phyloP scores from a whole-genome alignment of 2,888 invertebrate genomes.

The Megaustenia siamemsis region DNA sequence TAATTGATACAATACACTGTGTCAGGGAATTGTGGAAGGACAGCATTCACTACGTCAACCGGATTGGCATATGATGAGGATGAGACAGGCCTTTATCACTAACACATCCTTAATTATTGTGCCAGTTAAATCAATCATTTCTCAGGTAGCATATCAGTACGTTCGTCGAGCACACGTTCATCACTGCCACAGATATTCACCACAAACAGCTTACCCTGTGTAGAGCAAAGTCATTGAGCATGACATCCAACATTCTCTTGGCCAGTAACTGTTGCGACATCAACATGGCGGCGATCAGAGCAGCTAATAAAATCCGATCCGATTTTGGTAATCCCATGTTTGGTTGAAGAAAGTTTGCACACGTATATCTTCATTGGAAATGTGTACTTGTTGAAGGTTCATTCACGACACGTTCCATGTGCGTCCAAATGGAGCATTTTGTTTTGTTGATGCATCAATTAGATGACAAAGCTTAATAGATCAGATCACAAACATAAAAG shows the following conservation, averaged over 20 bases:
- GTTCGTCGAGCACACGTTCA: too few relatives aligned
- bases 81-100: too few relatives aligned
- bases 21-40: too few relatives aligned
- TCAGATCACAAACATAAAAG: neutral
- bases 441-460: too few relatives aligned
- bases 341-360: neutral
- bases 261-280: constrained; percentile 20
- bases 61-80: too few relatives aligned
- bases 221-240: constrained; percentile 12
- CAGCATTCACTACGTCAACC: too few relatives aligned
- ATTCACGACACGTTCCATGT: neutral
- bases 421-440: too few relatives aligned
- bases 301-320: neutral
- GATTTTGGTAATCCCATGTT: constrained; percentile 1
- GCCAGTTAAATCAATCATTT: too few relatives aligned
- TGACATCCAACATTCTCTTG: constrained; percentile 41
- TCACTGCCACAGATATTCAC: too few relatives aligned
- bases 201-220: constrained; percentile 47
- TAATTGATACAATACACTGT: too few relatives aligned
- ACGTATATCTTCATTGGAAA: constrained; percentile 14
- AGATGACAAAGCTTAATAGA: neutral
- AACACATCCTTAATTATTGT: too few relatives aligned
- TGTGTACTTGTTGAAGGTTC: neutral
- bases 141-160: too few relatives aligned
- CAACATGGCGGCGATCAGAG: neutral